phyloP scores from a whole-genome alignment of 92 coral and sea anemone genomes.

The Muricea muricata region DNA sequence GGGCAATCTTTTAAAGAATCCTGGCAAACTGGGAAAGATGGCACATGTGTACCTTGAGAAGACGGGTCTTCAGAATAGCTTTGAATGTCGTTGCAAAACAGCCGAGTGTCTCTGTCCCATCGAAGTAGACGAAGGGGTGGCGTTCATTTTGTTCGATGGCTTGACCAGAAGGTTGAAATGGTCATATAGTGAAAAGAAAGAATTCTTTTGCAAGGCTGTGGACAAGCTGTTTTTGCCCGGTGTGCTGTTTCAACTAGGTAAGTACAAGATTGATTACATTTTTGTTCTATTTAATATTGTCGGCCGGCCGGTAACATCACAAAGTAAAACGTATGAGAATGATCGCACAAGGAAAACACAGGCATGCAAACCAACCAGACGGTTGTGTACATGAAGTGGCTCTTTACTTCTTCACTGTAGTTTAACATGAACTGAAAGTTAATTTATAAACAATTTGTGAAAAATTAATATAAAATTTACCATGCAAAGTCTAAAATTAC shows the following conservation, averaged over 20 bases:
- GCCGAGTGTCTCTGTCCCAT: conserved; percentile 92
- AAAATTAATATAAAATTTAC: too few relatives aligned
- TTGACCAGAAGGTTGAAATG: conserved; percentile 85
- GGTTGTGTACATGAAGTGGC: background rate
- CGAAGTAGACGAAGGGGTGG: conserved; percentile 91
- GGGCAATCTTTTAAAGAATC: conserved; percentile 79
- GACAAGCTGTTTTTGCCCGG: conserved; percentile 80
- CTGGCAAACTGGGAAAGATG: conserved; percentile 77
- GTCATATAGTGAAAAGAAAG: conserved; percentile 78
- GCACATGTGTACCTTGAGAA: conserved; percentile 81
- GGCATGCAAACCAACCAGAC: background rate
- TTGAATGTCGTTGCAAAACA: conserved; percentile 83
- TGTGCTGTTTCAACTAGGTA: conserved; percentile 80
- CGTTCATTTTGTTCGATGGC: conserved; percentile 90
- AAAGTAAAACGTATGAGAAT: background rate
- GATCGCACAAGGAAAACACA: background rate
- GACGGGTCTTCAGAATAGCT: conserved; percentile 87
- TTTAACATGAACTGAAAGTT: too few relatives aligned
- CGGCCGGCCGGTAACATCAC: background rate
- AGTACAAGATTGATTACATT: background rate
- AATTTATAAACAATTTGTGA: too few relatives aligned
- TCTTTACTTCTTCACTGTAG: too few relatives aligned
- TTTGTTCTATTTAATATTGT: background rate
- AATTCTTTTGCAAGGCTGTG: conserved; percentile 85
- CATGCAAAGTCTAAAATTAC: too few relatives aligned